A percentile compares a stretch with the other conserved stretches of the same genome.
phyloP scores from a whole-genome alignment of 2,888 invertebrate species.

The Athetis lepigone region DNA sequence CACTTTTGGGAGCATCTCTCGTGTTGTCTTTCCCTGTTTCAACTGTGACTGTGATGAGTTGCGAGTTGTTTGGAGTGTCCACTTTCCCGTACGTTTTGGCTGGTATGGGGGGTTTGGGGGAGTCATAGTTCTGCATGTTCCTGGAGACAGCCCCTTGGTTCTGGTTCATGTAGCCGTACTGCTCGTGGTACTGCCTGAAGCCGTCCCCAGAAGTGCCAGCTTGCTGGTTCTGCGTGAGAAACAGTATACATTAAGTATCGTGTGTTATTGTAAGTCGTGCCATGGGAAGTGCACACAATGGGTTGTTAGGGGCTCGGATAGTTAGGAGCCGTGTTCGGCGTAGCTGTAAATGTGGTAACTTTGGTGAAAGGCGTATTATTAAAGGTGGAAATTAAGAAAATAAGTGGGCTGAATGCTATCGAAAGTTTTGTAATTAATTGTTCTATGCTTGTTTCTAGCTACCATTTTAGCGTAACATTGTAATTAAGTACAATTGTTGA shows the following conservation, averaged over 20 bases:
- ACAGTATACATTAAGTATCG: slow-evolving; percentile 61
- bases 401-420: slow-evolving; percentile 42
- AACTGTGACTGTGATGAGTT: slow-evolving; percentile 90
- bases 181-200: slow-evolving; percentile 89
- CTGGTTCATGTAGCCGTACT: slow-evolving; percentile 88
- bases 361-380: slow-evolving; percentile 70
- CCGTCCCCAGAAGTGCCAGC: slow-evolving; percentile 85
- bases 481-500: slow-evolving; percentile 11
- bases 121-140: slow-evolving; percentile 85
- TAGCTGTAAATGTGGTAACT: slow-evolving; percentile 69
- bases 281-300: slow-evolving; percentile 78
- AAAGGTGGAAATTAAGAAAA: slow-evolving; percentile 57
- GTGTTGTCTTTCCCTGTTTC: slow-evolving; percentile 91
- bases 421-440: slow-evolving; percentile 43
- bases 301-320: slow-evolving; percentile 72
- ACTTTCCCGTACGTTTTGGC: slow-evolving; percentile 86
- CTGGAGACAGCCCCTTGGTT: slow-evolving; percentile 81
- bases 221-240: slow-evolving; percentile 86
- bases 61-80: slow-evolving; percentile 85
- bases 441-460: background rate
- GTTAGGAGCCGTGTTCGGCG: slow-evolving; percentile 63
- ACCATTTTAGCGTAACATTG: slow-evolving; percentile 1
- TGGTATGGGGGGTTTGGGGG: slow-evolving; percentile 86
- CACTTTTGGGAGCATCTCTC: slow-evolving; percentile 89
- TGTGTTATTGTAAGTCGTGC: slow-evolving; percentile 68